Evolutionary conservation across 1,140 invertebrate species (phyloP).

Genomic region (Plectrocnemia conspersa): DNA sequence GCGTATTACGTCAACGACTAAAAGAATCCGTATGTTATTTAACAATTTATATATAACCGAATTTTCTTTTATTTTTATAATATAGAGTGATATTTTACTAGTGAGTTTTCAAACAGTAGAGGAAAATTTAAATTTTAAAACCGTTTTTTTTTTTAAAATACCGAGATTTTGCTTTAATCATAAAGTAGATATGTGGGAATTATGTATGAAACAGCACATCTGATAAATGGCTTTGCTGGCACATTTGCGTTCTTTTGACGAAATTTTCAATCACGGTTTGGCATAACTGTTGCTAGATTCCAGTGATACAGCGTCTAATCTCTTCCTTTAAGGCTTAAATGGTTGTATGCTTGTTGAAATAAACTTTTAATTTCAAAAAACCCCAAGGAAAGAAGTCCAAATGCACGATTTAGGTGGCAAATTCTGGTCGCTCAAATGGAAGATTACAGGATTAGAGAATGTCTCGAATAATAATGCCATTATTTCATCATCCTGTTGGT

Average conservation of each 20-base stretch:
- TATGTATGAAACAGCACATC: too few relatives aligned
- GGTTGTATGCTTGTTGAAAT: constrained; percentile 33
- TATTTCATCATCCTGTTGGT: constrained; percentile 34
- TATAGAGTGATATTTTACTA: too few relatives aligned
- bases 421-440: constrained; percentile 33
- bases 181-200: too few relatives aligned
- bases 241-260: constrained; percentile 16
- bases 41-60: too few relatives aligned
- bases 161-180: too few relatives aligned
- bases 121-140: too few relatives aligned
- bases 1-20: too few relatives aligned
- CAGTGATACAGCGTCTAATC: constrained; percentile 31
- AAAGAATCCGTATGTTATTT: too few relatives aligned
- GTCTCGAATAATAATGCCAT: constrained; percentile 34
- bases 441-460: constrained; percentile 35
- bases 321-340: constrained; percentile 17
- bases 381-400: constrained; percentile 6
- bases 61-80: too few relatives aligned
- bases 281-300: constrained; percentile 35
- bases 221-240: constrained; percentile 17
- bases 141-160: too few relatives aligned
- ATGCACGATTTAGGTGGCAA: constrained; percentile 30
- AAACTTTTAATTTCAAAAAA: constrained; percentile 32
- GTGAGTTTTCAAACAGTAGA: too few relatives aligned
- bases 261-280: constrained; percentile 21